phyloP scores from a whole-genome alignment of 2,113 vertebrate genomes.

The Azemiops feae region DNA sequence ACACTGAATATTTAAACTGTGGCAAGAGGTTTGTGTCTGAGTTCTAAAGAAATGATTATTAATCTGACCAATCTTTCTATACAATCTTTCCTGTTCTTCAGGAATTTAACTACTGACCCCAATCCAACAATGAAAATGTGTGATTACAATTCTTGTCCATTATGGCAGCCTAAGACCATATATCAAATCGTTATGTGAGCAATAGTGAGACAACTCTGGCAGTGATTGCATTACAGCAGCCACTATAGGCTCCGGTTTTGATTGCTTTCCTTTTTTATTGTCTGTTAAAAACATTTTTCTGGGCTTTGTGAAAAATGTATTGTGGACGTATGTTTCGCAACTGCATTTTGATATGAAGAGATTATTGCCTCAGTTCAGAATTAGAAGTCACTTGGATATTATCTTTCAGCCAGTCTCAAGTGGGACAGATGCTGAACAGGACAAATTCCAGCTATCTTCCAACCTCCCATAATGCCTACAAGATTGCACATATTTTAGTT shows the following conservation, averaged over 20 bases:
- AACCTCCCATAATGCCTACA: background rate
- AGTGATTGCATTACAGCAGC: background rate
- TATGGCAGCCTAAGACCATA: background rate
- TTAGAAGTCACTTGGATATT: background rate
- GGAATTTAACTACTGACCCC: constrained; percentile 1
- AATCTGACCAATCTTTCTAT: constrained; percentile 8
- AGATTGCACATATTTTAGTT: background rate
- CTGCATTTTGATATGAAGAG: background rate
- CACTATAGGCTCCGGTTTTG: background rate
- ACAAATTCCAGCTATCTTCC: background rate
- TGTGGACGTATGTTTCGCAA: background rate
- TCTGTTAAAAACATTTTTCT: background rate
- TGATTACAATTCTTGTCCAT: background rate
- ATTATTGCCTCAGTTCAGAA: background rate
- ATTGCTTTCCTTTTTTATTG: background rate
- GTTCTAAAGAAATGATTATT: constrained; percentile 24
- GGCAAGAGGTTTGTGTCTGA: constrained; percentile 17
- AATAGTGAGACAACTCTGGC: background rate
- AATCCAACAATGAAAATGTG: background rate
- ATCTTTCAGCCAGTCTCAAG: background rate
- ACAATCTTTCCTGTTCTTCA: background rate
- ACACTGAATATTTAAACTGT: constrained; percentile 39
- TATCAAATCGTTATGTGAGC: background rate
- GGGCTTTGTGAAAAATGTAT: background rate
- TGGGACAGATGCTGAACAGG: background rate